Conservation (phyloP, 2,113 vertebrate species). For the Fregetta grallaria region DNA sequence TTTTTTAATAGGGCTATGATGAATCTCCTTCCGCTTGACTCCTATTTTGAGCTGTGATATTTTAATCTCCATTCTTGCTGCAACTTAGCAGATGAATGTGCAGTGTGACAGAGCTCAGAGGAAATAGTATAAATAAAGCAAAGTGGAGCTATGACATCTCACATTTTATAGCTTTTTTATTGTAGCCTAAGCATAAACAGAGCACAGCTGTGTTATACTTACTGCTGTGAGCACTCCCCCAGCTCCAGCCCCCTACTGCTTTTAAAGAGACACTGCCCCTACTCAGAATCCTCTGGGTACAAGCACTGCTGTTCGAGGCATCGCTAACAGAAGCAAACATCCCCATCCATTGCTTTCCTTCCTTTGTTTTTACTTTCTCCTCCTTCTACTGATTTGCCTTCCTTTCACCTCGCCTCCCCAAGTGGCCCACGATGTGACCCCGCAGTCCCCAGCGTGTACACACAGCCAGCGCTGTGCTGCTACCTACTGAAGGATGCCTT, state of each 20-base stretch:
- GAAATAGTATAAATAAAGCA: constrained; percentile 85
- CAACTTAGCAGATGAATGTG: constrained; percentile 82
- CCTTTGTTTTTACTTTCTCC: not conserved
- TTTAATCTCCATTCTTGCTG: constrained; percentile 84
- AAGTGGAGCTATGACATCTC: constrained; percentile 85
- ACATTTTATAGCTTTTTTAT: constrained; percentile 86
- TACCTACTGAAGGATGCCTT: not conserved
- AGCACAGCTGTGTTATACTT: constrained; percentile 85
- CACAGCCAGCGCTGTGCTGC: not conserved
- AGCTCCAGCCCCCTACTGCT: constrained; percentile 62
- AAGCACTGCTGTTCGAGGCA: not conserved
- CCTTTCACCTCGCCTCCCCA: not conserved
- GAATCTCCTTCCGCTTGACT: constrained; percentile 84
- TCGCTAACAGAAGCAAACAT: not conserved
- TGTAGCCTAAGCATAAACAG: constrained; percentile 84
- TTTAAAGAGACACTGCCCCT: constrained; percentile 71
- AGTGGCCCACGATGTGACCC: not conserved
- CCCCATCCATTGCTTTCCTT: not conserved
- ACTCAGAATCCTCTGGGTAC: not conserved
- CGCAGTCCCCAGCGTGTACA: rapidly evolving
- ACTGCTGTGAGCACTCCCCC: constrained; percentile 73
- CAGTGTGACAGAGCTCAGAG: constrained; percentile 82
- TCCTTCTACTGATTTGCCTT: not conserved
- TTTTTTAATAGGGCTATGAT: constrained; percentile 84
- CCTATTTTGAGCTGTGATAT: constrained; percentile 85